Base-by-base conservation (phyloP, 2,888 invertebrate species). In the Campoletis raptor region DNA sequence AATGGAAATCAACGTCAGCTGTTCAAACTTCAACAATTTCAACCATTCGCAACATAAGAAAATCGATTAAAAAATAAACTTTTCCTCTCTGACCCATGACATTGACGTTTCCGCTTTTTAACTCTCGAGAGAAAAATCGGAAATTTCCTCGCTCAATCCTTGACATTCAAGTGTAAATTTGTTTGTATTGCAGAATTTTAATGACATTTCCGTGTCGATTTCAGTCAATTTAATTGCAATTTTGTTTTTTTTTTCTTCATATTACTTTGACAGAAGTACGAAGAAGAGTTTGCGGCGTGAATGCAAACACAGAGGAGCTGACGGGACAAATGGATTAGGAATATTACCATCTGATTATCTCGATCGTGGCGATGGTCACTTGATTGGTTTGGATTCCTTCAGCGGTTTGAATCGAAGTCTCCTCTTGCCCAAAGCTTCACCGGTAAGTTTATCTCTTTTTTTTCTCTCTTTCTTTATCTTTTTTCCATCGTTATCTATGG, bases 291-390 rank as follows among this genome's bases (percentile, higher is more conserved):
- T 91, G 3, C 91, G 94, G 18, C 90, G 94, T n/a, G 92, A 93
- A 36, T 91, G 93, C 87, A 94, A 94, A 86, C 93, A 93, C 77
- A 88, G 91, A 37, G 85, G 90, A 30, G 92, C 91, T 48, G 92
- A 92, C 42, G 90, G 89, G 4, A 82, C 91, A 10, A 93, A 93
- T 81, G 91, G 91, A 12, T 87, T 92, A 67, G 93, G 92, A 78
- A 94, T 93, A 83, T 88, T 93, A 73, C 94, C 93, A 10, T 91
- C 93, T 24, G 94, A 94, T 88, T 94, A 94, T 86, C 89, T 93
- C 77, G 94, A 94, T 80, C 92, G 94, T 9, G 92, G 89, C 21
- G 93, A 94, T 24, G 93, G 94, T 24, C 89, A 94, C 77, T 88
- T 94, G 48, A 94, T 94, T 73, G 92, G 93, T 37, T 85, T 94